Evolutionary conservation across 2,113 vertebrate species (phyloP).

Genomic region (Alexandromys fortis): DNA sequence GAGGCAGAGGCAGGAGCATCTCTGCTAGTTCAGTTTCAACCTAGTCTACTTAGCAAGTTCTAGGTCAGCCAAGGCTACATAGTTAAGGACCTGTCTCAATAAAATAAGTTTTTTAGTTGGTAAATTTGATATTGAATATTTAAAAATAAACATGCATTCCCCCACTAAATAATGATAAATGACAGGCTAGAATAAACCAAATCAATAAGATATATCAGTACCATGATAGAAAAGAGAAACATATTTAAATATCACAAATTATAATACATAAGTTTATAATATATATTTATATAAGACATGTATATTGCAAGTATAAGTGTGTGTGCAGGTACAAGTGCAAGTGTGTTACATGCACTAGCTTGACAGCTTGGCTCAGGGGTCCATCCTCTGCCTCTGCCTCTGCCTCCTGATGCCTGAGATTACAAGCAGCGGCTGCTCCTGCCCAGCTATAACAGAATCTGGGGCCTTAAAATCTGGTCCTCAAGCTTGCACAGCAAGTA

Average conservation of each 20-base stretch:
- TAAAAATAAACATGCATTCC: not conserved
- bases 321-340: not conserved
- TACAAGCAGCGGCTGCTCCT: not conserved
- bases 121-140: not conserved
- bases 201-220: conserved; percentile 1
- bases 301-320: not conserved
- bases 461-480: not conserved
- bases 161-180: conserved; percentile 13
- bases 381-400: not conserved
- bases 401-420: not conserved
- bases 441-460: no score
- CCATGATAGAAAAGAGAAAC: conserved; percentile 10
- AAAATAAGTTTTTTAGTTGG: not conserved
- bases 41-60: not conserved
- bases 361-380: not conserved
- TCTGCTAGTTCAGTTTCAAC: not conserved
- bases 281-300: not conserved
- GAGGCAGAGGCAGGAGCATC: not conserved
- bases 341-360: not conserved
- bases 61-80: not conserved
- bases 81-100: not conserved
- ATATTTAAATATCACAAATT: not conserved
- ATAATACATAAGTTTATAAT: no score
- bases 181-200: not conserved
- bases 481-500: not conserved